phyloP scores from a whole-genome alignment of 2,888 invertebrate genomes.

The Colletes collaris region DNA sequence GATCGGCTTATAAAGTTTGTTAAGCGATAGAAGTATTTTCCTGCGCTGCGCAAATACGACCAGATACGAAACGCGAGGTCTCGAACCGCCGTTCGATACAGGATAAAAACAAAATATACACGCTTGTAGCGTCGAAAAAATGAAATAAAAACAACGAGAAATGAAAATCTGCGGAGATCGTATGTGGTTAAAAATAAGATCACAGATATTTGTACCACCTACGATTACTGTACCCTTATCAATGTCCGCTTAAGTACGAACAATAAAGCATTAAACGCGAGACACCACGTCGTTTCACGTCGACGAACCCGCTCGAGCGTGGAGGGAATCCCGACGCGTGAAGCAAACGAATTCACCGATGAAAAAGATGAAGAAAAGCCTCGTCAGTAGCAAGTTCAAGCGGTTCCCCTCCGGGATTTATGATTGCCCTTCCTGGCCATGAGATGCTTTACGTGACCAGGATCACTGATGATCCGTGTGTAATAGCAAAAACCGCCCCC shows the following conservation, averaged over 20 bases:
- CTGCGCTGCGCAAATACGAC: neutral
- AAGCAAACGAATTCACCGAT: constrained; percentile 45
- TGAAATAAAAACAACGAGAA: neutral
- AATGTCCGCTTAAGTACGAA: constrained; percentile 28
- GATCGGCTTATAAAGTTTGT: constrained; percentile 20
- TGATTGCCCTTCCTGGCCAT: constrained; percentile 65
- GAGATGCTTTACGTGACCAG: constrained; percentile 72
- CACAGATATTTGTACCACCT: too few species aligned
- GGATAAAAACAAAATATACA: constrained; percentile 6
- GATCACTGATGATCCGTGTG: constrained; percentile 62
- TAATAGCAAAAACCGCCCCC: constrained; percentile 49
- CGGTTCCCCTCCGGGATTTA: constrained; percentile 72
- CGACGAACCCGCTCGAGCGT: neutral
- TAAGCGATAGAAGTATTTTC: constrained; percentile 24
- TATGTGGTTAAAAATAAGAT: too few species aligned
- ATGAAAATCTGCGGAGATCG: neutral
- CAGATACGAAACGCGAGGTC: neutral
- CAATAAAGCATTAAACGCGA: constrained; percentile 30
- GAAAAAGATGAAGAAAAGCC: constrained; percentile 61
- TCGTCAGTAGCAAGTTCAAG: constrained; percentile 63
- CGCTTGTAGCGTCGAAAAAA: neutral
- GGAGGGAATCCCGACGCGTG: constrained; percentile 11
- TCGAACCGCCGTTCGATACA: constrained; percentile 5
- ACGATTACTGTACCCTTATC: too few species aligned
- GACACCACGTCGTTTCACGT: neutral